Evolutionary conservation across 2,113 vertebrate species (phyloP).

Genomic region (Tautogolabrus adspersus): DNA sequence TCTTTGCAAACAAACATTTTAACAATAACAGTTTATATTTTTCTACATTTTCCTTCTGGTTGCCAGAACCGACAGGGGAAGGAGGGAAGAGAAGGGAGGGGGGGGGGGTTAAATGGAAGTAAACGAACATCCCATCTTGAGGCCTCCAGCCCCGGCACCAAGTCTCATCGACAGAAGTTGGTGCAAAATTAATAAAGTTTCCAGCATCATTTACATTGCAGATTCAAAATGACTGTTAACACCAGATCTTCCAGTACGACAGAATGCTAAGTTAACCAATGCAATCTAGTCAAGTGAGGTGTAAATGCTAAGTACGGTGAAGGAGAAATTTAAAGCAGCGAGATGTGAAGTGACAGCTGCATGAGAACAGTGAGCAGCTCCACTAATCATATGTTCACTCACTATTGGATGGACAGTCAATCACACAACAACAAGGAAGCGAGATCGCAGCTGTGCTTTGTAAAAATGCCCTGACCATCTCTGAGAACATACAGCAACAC

Average conservation of each 20-base stretch:
- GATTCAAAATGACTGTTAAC: constrained; percentile 65
- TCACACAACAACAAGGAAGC: constrained; percentile 69
- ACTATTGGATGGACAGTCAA: constrained; percentile 76
- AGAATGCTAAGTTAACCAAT: constrained; percentile 36
- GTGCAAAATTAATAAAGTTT: constrained; percentile 80
- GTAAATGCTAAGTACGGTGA: constrained; percentile 29
- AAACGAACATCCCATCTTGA: constrained; percentile 75
- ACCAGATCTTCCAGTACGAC: constrained; percentile 39
- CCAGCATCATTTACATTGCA: constrained; percentile 76
- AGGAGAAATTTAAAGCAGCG: constrained; percentile 32
- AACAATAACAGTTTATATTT: constrained; percentile 86
- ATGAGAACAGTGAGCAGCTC: constrained; percentile 66
- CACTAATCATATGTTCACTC: constrained; percentile 78
- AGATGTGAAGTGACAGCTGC: constrained; percentile 69
- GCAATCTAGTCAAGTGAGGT: constrained; percentile 46
- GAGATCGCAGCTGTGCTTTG: constrained; percentile 70
- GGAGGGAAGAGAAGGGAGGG: constrained; percentile 35
- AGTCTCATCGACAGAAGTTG: constrained; percentile 75
- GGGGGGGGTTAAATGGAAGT: constrained; percentile 76
- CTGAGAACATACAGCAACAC: constrained; percentile 69
- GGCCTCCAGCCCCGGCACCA: constrained; percentile 72
- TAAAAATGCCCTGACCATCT: constrained; percentile 73
- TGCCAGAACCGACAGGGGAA: constrained; percentile 67
- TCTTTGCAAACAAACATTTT: constrained; percentile 87
- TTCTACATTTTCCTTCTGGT: constrained; percentile 77